Conservation (phyloP, 2,113 vertebrate species). For the Plotosus lineatus region DNA sequence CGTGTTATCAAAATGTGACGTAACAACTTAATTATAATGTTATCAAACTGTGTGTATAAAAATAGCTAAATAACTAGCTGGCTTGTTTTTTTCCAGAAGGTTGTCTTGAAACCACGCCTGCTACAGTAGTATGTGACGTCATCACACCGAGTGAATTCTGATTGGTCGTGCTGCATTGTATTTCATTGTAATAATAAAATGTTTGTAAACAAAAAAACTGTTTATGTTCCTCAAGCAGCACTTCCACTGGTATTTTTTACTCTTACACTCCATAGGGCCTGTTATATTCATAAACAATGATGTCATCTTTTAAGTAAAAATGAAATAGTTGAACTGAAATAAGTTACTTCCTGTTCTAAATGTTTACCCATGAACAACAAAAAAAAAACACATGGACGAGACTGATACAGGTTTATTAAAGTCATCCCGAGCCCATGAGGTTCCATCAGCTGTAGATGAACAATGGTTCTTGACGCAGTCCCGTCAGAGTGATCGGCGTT, state of each 20-base stretch:
- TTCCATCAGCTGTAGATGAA: too few relatives aligned
- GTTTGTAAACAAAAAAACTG: neutral
- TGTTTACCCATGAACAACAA: too few relatives aligned
- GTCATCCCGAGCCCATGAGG: too few relatives aligned
- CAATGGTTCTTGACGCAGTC: too few relatives aligned
- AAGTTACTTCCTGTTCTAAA: too few relatives aligned
- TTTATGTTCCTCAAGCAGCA: neutral
- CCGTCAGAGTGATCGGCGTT: too few relatives aligned
- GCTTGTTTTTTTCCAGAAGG: constrained; percentile 62
- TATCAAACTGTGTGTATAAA: constrained; percentile 62
- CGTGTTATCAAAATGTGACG: neutral
- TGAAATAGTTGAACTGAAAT: neutral
- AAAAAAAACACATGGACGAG: too few relatives aligned
- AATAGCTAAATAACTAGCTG: constrained; percentile 59
- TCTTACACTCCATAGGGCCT: neutral
- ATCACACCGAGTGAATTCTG: constrained; percentile 41
- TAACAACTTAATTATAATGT: constrained; percentile 25
- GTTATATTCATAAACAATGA: neutral
- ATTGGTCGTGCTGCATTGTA: constrained; percentile 59
- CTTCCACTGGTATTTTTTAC: neutral
- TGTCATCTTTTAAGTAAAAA: neutral
- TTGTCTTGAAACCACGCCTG: constrained; percentile 53
- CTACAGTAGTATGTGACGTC: constrained; percentile 60
- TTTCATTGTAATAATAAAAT: constrained; percentile 20
- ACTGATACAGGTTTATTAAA: too few relatives aligned